Conservation (phyloP, 2,113 vertebrate genomes). For the Pseudorectes ferrugineus region DNA sequence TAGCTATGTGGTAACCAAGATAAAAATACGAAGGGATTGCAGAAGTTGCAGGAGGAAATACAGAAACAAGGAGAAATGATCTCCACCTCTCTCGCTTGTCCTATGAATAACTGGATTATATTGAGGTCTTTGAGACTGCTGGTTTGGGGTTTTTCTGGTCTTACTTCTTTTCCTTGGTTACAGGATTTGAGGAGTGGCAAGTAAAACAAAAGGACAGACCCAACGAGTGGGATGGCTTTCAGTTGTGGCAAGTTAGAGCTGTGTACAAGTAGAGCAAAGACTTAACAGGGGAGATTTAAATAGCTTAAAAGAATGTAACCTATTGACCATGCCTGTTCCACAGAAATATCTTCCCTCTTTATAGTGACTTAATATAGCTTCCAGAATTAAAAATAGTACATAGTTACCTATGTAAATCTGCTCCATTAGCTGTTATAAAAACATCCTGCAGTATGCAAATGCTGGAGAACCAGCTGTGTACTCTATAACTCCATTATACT, state of each 20-base stretch:
- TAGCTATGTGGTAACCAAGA: background rate
- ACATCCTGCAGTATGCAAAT: background rate
- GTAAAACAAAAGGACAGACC: background rate
- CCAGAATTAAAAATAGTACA: constrained; percentile 26
- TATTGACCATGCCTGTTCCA: background rate
- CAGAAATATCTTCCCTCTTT: background rate
- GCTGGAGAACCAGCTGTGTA: background rate
- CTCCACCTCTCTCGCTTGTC: background rate
- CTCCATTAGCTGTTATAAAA: background rate
- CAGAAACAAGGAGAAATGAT: background rate
- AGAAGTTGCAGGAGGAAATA: background rate
- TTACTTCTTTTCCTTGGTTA: background rate
- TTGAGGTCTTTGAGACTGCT: background rate
- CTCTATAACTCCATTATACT: background rate
- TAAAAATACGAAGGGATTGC: background rate
- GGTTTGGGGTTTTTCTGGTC: background rate
- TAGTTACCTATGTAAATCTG: background rate
- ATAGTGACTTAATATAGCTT: constrained; percentile 1
- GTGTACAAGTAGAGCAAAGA: background rate
- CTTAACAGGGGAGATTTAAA: background rate
- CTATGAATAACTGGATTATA: background rate
- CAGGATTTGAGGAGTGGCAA: background rate
- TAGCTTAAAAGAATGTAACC: constrained; percentile 46
- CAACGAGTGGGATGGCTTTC: background rate
- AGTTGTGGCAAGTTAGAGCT: background rate